Base-by-base conservation (phyloP, 1,140 invertebrate genomes). In the Araneus ventricosus region DNA sequence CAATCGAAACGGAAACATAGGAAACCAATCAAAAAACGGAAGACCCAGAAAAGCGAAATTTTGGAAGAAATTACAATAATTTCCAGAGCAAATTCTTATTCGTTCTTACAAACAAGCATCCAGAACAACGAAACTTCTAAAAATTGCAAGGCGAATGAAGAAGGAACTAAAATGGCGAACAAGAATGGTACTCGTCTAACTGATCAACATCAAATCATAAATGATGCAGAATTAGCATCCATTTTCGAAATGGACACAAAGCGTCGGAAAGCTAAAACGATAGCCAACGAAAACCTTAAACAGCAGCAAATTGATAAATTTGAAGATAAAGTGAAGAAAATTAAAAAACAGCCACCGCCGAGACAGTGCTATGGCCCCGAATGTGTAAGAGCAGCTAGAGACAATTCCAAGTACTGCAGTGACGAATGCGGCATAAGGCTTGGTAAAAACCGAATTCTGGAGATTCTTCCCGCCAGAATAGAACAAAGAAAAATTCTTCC, bases 331-430 rank as follows among this genome's bases (percentile, higher is more conserved):
- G 88, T 41, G 57, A 57, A 85, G n/a, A 67, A 57, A 8, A 86
- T 59, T 27, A 84, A 89, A 75, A 87, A 61, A 8, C 8, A 45
- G 7, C 57, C 70, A 63, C 24, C 17, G 10, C 39, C 82, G 0
- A 93, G 94, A 14, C 99, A 99, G 94, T 99, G 99, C 95, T 98
- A 98, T 95, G 99, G 99, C 0, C 98, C 98, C 4, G 96, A 97
- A 22, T 99, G 99, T 95, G 96, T 96, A 0, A 96, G 97, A 90
- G 96, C 97, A 90, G 98, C 98, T 0, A 96, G 97, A 10, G 96
- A 96, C 45, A 97, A 97, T n/a, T 99, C 98, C 84, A 99, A 99
- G 96, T 99, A 99, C 95, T 99, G 99, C 95, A 98, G 97, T 17
- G 97, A 99, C 94, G 97, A 97, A 90, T 99, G 99, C 95, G 99